These are phyloP conservation scores for Brachionus calyciflorus DNA, from an alignment of 1,140 invertebrate genomes.

Conservation along the genomic window DNA sequence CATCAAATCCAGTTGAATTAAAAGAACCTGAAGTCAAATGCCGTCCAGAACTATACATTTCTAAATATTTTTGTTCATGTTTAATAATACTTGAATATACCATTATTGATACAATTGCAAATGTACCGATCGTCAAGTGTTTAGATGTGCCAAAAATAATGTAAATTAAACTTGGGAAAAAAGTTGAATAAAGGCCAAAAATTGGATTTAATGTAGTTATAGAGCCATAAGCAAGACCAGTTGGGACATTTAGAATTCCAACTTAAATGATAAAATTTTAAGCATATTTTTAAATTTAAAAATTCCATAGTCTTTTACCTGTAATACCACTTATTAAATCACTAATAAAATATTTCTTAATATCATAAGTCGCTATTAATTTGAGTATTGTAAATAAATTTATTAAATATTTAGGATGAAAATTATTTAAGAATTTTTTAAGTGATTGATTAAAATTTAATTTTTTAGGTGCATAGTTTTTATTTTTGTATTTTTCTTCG, in stretches of 20 bases:
- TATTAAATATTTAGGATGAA: neutral
- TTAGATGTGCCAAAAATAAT: slow-evolving; percentile 58
- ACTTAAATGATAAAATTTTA: slow-evolving; percentile 48
- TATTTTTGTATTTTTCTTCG: too few species aligned
- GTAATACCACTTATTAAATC: slow-evolving; percentile 63
- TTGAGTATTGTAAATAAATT: neutral
- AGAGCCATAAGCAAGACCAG: slow-evolving; percentile 63
- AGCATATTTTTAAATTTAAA: neutral
- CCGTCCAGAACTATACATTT: neutral
- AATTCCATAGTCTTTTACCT: neutral
- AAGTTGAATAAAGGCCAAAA: slow-evolving; percentile 63
- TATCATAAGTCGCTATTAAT: neutral
- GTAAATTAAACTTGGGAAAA: slow-evolving; percentile 63
- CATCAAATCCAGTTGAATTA: neutral
- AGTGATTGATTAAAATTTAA: too few species aligned
- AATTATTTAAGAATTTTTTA: too few species aligned
- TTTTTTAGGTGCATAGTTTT: too few species aligned
- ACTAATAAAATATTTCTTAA: slow-evolving; percentile 43
- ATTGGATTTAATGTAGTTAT: slow-evolving; percentile 62
- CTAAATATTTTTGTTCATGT: neutral
- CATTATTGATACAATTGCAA: slow-evolving; percentile 57
- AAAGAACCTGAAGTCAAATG: neutral
- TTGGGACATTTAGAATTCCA: slow-evolving; percentile 62
- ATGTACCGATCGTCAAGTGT: slow-evolving; percentile 60
- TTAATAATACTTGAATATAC: slow-evolving; percentile 53